phyloP scores from a whole-genome alignment of 2,797 vertebrate genomes.

The Phylloscopus collybita region DNA sequence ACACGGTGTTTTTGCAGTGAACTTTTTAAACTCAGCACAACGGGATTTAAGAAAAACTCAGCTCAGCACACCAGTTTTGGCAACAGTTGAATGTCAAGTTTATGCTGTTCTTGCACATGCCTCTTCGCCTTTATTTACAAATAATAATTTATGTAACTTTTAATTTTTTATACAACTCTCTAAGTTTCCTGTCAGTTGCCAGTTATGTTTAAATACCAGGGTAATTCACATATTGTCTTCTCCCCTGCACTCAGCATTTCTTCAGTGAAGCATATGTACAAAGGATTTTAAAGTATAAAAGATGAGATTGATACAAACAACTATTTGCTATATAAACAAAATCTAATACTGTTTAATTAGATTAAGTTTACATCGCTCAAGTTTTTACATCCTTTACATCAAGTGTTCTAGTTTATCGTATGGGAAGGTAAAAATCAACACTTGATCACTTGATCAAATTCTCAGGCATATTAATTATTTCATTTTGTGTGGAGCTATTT shows the following conservation, averaged over 20 bases:
- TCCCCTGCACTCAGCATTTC: neutral
- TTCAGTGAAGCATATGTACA: neutral
- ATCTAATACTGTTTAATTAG: neutral
- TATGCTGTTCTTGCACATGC: slow-evolving; percentile 37
- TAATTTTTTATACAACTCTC: neutral
- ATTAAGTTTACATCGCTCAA: neutral
- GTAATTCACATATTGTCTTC: neutral
- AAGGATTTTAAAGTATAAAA: neutral
- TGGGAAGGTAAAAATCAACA: neutral
- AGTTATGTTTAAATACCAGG: neutral
- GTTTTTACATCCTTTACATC: neutral
- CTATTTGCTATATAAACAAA: neutral
- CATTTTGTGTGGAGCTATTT: neutral
- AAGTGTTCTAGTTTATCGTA: neutral
- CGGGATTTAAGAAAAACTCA: slow-evolving; percentile 29
- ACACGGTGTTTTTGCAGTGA: slow-evolving; percentile 8
- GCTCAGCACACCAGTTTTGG: slow-evolving; percentile 44
- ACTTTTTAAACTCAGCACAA: slow-evolving; percentile 23
- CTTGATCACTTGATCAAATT: neutral
- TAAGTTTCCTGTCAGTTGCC: neutral
- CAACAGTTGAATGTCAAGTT: slow-evolving; percentile 34
- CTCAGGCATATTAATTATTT: neutral
- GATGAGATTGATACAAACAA: neutral
- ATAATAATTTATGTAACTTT: neutral
- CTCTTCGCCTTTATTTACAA: neutral